Base-by-base conservation (phyloP, 2,797 vertebrate genomes). In the Labeo calbasu region DNA sequence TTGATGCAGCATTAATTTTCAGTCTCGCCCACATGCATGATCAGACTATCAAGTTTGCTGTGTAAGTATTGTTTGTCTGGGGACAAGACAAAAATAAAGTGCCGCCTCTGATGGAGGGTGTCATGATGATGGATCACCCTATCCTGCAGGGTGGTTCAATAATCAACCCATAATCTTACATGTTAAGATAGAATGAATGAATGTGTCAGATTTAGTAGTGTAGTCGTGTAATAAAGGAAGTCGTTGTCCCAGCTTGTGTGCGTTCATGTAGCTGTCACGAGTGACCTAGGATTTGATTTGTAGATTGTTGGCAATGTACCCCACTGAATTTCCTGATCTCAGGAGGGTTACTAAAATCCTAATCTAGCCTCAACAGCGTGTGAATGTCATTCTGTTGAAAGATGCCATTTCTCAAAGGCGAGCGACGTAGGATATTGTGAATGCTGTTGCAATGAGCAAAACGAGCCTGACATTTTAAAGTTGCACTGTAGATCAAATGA, bases 381-480 rank as follows among this genome's bases (percentile, higher is more conserved):
- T 40, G 59, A 84, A 84, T 88, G 78, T 83, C 81, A 71, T 32
- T 53, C 21, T 40, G 15, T 61, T 63, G 61, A 79, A 77, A 70
- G 84, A 84, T 81, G 84, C 46, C 46, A 88, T 86, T 86, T 88
- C 43, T 83, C 73, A 85, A 51, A 73, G 9, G 51, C 25, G 28
- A 70, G 68, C 28, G 3, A n/a, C 6, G 13, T 53, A 17, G n/a
- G 71, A 53, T 75, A 69, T 57, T 82, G 43, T 63, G 46, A 48
- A 23, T 21, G 69, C 73, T 17, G 23, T 81, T 79, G 46, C 65
- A 87, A 88, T 84, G 81, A 79, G 53, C 57, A 59, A 68, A 78
- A 77, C 43, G 70, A 79, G 50, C 57, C 9, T 70, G 61, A 57
- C 65, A 70, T 57, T 84, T 71, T 53, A 51, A 77, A 76, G 51